Conservation (phyloP, 2,888 invertebrate genomes). For the Cephus spinipes region DNA sequence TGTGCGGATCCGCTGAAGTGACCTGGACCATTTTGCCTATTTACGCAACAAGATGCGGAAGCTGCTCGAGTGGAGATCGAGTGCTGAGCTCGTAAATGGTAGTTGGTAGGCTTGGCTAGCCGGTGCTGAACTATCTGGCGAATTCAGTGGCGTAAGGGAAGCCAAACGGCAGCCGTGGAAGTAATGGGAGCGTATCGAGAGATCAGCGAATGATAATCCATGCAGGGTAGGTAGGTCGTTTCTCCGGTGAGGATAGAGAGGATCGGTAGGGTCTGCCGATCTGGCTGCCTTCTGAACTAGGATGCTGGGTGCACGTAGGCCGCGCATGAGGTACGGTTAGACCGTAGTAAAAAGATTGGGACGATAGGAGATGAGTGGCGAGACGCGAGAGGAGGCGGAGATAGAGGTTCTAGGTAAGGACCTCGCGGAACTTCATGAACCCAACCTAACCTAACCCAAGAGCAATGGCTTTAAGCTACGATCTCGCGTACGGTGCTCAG, state of each 20-base stretch:
- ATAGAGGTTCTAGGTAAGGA: neutral
- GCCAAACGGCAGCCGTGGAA: constrained; percentile 42
- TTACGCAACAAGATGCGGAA: neutral
- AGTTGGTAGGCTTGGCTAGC: neutral
- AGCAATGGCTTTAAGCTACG: neutral
- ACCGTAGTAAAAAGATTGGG: neutral
- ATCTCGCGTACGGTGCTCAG: constrained; percentile 47
- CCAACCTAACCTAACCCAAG: neutral
- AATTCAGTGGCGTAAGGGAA: constrained; percentile 26
- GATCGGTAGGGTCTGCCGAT: neutral
- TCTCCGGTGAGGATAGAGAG: neutral
- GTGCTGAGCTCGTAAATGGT: neutral
- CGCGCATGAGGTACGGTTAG: neutral
- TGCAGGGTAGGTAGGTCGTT: constrained; percentile 43
- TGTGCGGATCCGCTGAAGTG: neutral
- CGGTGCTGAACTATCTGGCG: neutral
- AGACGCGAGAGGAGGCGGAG: neutral
- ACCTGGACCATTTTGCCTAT: neutral
- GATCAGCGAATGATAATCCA: constrained; percentile 48
- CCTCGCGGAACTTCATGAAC: neutral
- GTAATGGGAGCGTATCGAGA: constrained; percentile 50
- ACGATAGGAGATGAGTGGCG: neutral
- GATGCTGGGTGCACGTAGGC: neutral
- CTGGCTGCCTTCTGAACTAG: neutral
- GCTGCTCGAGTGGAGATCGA: neutral